Base-by-base conservation (phyloP, 2,113 vertebrate species). In the Cromileptes altivelis region DNA sequence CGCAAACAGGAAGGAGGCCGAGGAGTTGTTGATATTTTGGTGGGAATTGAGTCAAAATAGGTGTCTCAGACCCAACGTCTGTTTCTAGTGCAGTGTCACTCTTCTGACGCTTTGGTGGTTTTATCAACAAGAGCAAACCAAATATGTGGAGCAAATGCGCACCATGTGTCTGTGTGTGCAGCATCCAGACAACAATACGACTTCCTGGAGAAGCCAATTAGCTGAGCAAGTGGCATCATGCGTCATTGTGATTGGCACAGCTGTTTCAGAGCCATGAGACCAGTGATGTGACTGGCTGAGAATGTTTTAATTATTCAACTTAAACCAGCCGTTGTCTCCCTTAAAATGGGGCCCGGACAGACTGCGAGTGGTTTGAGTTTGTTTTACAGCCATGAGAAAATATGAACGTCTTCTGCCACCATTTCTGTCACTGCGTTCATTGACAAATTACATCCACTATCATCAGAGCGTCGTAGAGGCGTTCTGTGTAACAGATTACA, bases 281-380 rank as follows among this genome's bases (percentile, higher is more conserved):
- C 23, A 33, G 50, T 53, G 27, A 33, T 70, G 67, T 30, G 65
- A 68, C 42, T 67, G 47, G 10, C 49, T 69, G 49, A 37, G 50
- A 70, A 53, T 53, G 4, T 15, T 53, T 70, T 53, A n/a, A 70
- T 70, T n/a, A n/a, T 33, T 70, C 50, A 50, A 40, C 61, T 6
- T 63, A 33, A 37, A 30, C 30, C 60, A 19, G 30, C 30, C 30
- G 9, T 62, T 2, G 4, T 13, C 40, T 21, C 19, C 61, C 47
- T 68, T 53, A 55, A 53, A 55, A 70, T 23, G 55, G 13, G 21
- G 13, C 68, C 30, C 7, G 30, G 33, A 11, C 6, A 18, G 27
- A 73, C 10, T 53, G 58, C 30, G 47, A 45, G 30, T 14, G 30
- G 25, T 52, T 78, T 78, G 23, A 23, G 15, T 69, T 55, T 19